Percentiles rank a stretch among this genome's conserved stretches.
These are phyloP conservation scores for Caenorhabditis angaria DNA, from an alignment of 2,888 invertebrate genomes.

Conservation along the genomic window DNA sequence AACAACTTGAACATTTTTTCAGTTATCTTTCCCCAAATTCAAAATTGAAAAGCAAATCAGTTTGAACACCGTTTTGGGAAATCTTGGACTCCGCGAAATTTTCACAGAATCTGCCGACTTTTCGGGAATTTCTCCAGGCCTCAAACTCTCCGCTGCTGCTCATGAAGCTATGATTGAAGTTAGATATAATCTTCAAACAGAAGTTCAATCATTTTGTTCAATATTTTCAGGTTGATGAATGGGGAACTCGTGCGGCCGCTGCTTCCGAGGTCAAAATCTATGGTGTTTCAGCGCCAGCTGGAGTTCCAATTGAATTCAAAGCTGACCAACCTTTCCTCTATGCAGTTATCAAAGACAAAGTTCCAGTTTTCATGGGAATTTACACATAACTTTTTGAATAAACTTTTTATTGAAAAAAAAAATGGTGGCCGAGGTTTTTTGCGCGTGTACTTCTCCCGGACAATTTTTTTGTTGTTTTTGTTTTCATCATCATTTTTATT, in stretches of 20 bases:
- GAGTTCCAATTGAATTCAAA: slow-evolving; percentile 27
- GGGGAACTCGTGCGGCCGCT: slow-evolving; percentile 61
- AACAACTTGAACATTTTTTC: slow-evolving; percentile 4
- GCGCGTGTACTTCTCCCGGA: too few relatives aligned
- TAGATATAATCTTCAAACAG: too few relatives aligned
- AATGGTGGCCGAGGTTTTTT: not conserved
- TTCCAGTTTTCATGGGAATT: slow-evolving; percentile 38
- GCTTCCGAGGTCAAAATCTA: slow-evolving; percentile 48
- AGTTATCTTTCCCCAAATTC: slow-evolving; percentile 42
- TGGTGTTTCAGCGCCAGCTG: slow-evolving; percentile 4
- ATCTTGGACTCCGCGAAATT: slow-evolving; percentile 31
- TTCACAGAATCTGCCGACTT: slow-evolving; percentile 37
- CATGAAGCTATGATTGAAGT: slow-evolving; percentile 67
- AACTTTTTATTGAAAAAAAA: too few relatives aligned
- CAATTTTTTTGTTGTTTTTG: too few relatives aligned
- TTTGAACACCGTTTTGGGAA: slow-evolving; percentile 24
- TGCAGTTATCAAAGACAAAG: slow-evolving; percentile 37
- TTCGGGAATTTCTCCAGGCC: slow-evolving; percentile 36
- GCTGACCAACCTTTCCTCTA: slow-evolving; percentile 62
- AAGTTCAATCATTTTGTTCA: too few relatives aligned
- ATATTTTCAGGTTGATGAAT: slow-evolving; percentile 54
- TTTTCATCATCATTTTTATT: too few relatives aligned
- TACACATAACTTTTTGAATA: slow-evolving; percentile 16
- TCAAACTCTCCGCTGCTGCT: slow-evolving; percentile 55
- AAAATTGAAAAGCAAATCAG: slow-evolving; percentile 35